These are phyloP conservation scores for Bombylius major DNA, from an alignment of 2,888 invertebrate genomes.

Conservation along the genomic window DNA sequence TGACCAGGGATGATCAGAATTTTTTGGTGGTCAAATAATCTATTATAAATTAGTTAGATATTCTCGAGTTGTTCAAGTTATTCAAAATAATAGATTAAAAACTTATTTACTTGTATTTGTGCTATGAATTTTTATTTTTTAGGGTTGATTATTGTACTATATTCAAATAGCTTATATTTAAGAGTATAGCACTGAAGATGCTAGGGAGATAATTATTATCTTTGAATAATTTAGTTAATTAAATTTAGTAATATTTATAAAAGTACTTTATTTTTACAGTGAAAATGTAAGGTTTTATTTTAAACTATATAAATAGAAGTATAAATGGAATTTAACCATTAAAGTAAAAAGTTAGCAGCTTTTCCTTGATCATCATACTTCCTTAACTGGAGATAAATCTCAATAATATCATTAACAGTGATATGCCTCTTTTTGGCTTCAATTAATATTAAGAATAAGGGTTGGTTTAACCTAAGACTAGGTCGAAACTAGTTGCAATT, in stretches of 20 bases:
- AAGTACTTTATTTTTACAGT: conserved; percentile 44
- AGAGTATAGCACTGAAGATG: conserved; percentile 36
- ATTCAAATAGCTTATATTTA: conserved; percentile 28
- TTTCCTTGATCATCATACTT: conserved; percentile 42
- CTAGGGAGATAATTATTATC: conserved; percentile 22
- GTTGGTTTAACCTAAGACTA: conserved; percentile 31
- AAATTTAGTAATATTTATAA: conserved; percentile 19
- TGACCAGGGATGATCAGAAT: conserved; percentile 41
- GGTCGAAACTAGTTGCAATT: conserved; percentile 43
- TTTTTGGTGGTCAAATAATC: conserved; percentile 38
- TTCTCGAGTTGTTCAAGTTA: conserved; percentile 34
- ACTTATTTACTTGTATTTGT: conserved; percentile 40
- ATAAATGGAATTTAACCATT: conserved; percentile 38
- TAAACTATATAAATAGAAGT: conserved; percentile 52
- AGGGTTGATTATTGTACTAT: neutral
- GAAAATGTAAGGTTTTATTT: conserved; percentile 52
- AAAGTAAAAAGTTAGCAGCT: conserved; percentile 53
- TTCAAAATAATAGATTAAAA: conserved; percentile 41
- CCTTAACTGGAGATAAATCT: conserved; percentile 45
- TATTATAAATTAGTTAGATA: conserved; percentile 33
- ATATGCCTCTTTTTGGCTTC: conserved; percentile 43
- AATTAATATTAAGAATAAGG: conserved; percentile 39
- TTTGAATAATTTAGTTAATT: conserved; percentile 14
- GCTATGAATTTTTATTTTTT: conserved; percentile 30
- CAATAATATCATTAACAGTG: conserved; percentile 52